phyloP scores from a whole-genome alignment of 2,113 vertebrate species.

The Tichodroma muraria region DNA sequence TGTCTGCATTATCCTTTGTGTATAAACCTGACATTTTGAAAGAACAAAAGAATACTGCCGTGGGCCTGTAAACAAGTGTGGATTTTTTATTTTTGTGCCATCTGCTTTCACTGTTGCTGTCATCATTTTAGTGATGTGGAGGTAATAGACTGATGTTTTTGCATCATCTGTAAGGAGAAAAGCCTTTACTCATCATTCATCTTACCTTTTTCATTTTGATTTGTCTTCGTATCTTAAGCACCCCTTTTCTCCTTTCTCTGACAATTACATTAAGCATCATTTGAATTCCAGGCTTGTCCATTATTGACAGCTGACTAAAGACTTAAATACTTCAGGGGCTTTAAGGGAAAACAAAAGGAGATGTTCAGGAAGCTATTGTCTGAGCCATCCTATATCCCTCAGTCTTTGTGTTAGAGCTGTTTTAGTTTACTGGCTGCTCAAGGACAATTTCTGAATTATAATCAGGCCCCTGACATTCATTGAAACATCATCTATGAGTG shows the following conservation, averaged over 20 bases:
- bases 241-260: background rate
- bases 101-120: background rate
- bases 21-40: slow-evolving; percentile 18
- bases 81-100: background rate
- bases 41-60: background rate
- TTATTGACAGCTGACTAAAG: background rate
- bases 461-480: background rate
- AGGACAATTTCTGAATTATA: background rate
- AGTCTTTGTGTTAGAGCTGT: background rate
- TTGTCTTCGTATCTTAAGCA: background rate
- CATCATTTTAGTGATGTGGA: background rate
- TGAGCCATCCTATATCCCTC: background rate
- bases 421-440: background rate
- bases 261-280: background rate
- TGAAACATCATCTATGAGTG: background rate
- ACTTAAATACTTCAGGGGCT: background rate
- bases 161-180: background rate
- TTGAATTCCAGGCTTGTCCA: background rate
- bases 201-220: background rate
- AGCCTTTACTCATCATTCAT: background rate
- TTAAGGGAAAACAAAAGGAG: background rate
- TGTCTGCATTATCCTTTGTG: slow-evolving; percentile 5
- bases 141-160: background rate
- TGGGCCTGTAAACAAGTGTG: background rate
- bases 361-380: background rate